Evolutionary conservation across 2,797 vertebrate genomes (phyloP), one percentile per base, ranked within the genome.

Genomic region (Macropus fuliginosus): DNA sequence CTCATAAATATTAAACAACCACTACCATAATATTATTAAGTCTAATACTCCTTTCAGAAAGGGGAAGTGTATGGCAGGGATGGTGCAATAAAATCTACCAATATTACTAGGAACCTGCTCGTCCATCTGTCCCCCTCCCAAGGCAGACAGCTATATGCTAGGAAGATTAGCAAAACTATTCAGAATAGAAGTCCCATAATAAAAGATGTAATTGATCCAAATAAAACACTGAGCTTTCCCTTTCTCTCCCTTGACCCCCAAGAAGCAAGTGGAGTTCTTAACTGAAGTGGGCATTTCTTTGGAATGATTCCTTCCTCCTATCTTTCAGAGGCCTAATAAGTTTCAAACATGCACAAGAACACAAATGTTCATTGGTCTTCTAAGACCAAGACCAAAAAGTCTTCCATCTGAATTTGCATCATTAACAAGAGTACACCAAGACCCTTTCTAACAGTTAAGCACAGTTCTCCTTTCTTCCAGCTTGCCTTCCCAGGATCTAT

Each of bases 1-100:
- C 74, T 81, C 74, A 81, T 81, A 81, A 81, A 81, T 81, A 81
- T 81, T 81, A 81, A 81, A 81, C 74, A 81, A 81, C 40, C 74
- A 81, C 74, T 81, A 81, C 40, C 74, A 81, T 81, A 81, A 81
- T 81, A 81, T 81, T 81, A 81, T 46, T 81, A 81, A 81, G 9
- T 81, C 40, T 81, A 81, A 81, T 81, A 81, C 21, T 46, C 74
- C 74, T 81, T 81, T 81, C 74, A 81, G 74, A 81, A 81, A 46
- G 40, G 74, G 46, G 8, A 81, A 46, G 40, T 81, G 3, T 46
- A 81, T 46, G 46, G 74, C 40, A 81, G n/a, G 21, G 74, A 81
- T 27, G 46, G 21, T 46, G 74, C 74, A 81, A 46, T 81, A 81
- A 81, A 81, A 81, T 81, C 74, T 21, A 81, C 74, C n/a, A 81